phyloP scores from a whole-genome alignment of 2,797 vertebrate genomes.

The Aulostomus chinensis region DNA sequence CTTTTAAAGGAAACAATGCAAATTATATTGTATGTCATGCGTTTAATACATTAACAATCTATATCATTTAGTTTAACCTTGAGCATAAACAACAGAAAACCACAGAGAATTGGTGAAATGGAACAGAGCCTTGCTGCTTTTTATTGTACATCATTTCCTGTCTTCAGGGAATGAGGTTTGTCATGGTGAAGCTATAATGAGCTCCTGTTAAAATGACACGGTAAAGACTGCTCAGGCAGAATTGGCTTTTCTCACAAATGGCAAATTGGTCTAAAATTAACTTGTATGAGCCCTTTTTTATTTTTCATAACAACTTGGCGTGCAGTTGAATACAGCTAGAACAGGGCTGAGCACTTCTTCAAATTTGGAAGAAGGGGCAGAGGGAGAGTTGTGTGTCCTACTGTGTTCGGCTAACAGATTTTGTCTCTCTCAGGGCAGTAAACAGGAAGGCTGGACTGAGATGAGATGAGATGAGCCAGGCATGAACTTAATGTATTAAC shows the following conservation, averaged over 20 bases:
- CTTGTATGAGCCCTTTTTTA: not conserved
- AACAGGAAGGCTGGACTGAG: too few species aligned
- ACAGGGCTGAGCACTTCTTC: too few species aligned
- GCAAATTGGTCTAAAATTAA: not conserved
- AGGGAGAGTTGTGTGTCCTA: too few species aligned
- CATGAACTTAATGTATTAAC: too few species aligned
- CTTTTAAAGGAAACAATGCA: too few species aligned
- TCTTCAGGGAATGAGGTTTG: constrained; percentile 6
- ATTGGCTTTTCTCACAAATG: constrained; percentile 1
- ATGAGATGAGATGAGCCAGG: too few species aligned
- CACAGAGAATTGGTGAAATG: not conserved
- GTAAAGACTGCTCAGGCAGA: not conserved
- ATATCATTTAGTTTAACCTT: not conserved
- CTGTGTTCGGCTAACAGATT: too few species aligned
- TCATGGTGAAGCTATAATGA: constrained; percentile 17
- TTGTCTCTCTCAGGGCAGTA: too few species aligned
- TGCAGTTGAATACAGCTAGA: not conserved
- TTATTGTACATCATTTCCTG: not conserved
- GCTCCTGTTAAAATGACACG: constrained; percentile 15
- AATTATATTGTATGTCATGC: too few species aligned
- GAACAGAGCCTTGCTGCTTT: constrained; percentile 1
- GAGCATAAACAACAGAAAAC: not conserved
- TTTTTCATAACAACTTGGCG: not conserved
- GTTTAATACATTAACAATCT: too few species aligned
- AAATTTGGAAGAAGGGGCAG: too few species aligned